Percentiles rank a stretch among this genome's conserved stretches.
Evolutionary conservation across 2,888 invertebrate genomes (phyloP).

Genomic region (Epirrhoe tristata): DNA sequence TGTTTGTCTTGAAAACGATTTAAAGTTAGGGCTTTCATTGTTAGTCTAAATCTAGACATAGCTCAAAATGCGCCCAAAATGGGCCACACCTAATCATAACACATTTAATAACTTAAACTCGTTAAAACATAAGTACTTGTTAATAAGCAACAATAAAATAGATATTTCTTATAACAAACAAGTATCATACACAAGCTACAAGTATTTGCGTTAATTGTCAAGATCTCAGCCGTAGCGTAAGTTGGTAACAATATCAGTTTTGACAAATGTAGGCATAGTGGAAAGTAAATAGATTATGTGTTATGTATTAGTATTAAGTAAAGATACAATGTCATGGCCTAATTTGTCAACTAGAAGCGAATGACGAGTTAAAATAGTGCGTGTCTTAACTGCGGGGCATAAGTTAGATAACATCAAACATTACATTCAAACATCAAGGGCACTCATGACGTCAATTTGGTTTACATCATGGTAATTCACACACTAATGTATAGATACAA

Average conservation of each 20-base stretch:
- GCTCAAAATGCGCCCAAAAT: constrained; percentile 6
- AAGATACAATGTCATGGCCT: constrained; percentile 51
- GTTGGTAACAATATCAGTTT: constrained; percentile 36
- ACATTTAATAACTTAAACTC: constrained; percentile 18
- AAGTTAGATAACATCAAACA: constrained; percentile 6
- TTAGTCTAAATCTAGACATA: background rate
- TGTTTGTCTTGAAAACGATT: background rate
- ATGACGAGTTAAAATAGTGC: constrained; percentile 40
- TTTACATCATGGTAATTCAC: constrained; percentile 13
- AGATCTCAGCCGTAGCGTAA: constrained; percentile 25
- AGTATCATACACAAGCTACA: constrained; percentile 39
- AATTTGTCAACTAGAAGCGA: constrained; percentile 48
- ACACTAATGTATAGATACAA: constrained; percentile 31
- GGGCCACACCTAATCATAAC: constrained; percentile 5
- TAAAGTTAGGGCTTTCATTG: background rate
- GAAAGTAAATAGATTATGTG: constrained; percentile 16
- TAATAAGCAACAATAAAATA: constrained; percentile 22
- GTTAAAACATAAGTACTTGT: constrained; percentile 18
- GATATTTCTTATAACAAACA: constrained; percentile 37
- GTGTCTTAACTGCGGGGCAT: constrained; percentile 12
- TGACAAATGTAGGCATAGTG: constrained; percentile 32
- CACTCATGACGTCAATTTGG: constrained; percentile 8
- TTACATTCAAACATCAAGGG: constrained; percentile 12
- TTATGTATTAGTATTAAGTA: constrained; percentile 8
- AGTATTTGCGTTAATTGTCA: constrained; percentile 14